Conservation (phyloP, 2,113 vertebrate species). For the Malurus melanocephalus region DNA sequence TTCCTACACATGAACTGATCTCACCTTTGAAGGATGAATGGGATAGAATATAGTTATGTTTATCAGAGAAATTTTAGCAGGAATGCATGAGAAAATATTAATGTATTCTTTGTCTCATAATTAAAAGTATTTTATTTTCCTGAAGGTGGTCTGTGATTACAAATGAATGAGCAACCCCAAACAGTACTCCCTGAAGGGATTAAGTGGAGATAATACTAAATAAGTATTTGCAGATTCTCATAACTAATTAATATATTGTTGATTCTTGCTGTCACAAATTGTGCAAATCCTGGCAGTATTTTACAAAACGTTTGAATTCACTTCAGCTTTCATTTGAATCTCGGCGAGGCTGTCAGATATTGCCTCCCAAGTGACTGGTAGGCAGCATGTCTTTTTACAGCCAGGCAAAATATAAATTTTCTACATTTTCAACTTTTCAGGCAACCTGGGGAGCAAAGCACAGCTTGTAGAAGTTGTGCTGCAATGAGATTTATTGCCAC, state of each 20-base stretch:
- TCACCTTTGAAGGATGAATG: background rate
- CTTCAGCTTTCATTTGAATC: background rate
- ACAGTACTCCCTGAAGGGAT: background rate
- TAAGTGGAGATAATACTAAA: background rate
- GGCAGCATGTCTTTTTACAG: background rate
- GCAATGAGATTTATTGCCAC: background rate
- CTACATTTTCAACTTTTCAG: background rate
- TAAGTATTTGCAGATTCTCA: background rate
- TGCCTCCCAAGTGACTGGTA: background rate
- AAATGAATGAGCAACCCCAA: background rate
- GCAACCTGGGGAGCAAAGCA: background rate
- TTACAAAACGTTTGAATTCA: background rate
- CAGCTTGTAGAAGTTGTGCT: background rate
- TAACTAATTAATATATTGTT: constrained; percentile 19
- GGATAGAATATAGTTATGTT: background rate
- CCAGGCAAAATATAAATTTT: background rate
- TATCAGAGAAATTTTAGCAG: background rate
- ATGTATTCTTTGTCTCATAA: background rate
- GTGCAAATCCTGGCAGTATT: background rate
- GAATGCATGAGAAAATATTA: background rate
- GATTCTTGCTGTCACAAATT: background rate
- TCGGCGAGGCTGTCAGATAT: background rate
- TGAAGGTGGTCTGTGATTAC: background rate
- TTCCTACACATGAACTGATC: background rate
- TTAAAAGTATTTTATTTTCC: background rate